Evolutionary conservation across 2,113 vertebrate genomes (phyloP), one percentile per base, ranked within the genome.

Genomic region (Cavia porcellus): DNA sequence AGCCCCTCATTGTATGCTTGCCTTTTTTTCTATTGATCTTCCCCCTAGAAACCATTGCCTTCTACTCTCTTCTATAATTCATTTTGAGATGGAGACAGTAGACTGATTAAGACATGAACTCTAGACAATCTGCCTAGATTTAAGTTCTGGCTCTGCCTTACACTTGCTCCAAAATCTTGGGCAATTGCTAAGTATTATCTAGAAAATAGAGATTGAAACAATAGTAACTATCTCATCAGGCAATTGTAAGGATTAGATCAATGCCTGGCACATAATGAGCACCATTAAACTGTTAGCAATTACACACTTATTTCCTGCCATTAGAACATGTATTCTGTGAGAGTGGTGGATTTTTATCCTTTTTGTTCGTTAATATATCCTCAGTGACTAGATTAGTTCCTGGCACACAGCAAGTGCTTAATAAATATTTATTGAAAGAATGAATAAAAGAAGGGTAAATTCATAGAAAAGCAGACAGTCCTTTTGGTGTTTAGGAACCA

Each of bases 401-500:
- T 88, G 92, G 70, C 57, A 85, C 14, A 88, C 32, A 87, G 57
- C 74, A 87, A 86, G 20, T 88, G 52, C 72, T 91, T 87, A 89
- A 68, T 81, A 95, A 97, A 85, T 93, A 95, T 86, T 95, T 96
- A 86, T 47, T 50, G 64, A 90, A 59, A 24, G 45, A 57, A 77
- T 92, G 42, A 90, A 92, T 55, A 72, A 90, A 96, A 11, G 17
- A 70, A 81, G 82, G 50, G 42, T 62, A 95, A 80, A 85, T 79
- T 59, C 28, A 32, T 57, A 59, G 17, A 55, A 61, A 83, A 35
- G 32, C 30, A 96, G 30, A 22, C 55, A 52, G 38, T 77, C 14
- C 8, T 64, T 91, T 89, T 25, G 55, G 19, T 66, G 55, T 28
- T 45, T 17, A 52, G 5, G 8, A 47, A 14, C 20, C 8, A 35